These are phyloP conservation scores for Axinella damicornis DNA, from an alignment of 37 sponge, comb jelly and placozoan species.

Conservation along the genomic window DNA sequence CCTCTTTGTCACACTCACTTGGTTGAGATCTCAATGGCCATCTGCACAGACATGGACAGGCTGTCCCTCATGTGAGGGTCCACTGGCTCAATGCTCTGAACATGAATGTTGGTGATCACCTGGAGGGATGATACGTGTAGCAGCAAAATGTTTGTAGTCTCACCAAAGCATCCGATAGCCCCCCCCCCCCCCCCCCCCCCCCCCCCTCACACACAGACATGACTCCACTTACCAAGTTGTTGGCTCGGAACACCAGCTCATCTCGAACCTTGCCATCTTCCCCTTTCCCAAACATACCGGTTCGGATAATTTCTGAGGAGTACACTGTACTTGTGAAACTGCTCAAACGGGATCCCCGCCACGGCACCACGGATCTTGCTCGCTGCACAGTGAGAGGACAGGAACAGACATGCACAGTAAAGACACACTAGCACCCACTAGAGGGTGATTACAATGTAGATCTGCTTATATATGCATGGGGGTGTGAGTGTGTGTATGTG, in stretches of 20 bases:
- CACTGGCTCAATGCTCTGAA: slow-evolving; percentile 93
- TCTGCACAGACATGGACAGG: slow-evolving; percentile 91
- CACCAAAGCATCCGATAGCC: not conserved
- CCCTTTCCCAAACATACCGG: slow-evolving; percentile 82
- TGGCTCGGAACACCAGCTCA: slow-evolving; percentile 71
- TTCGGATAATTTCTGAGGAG: slow-evolving; percentile 82
- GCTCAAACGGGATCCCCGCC: slow-evolving; percentile 87
- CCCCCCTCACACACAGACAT: no score
- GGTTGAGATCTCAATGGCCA: slow-evolving; percentile 97
- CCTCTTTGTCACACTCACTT: no score
- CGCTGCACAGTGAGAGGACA: slow-evolving; percentile 39
- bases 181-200: not conserved
- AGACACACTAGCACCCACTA: no score
- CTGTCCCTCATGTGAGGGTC: slow-evolving; percentile 92
- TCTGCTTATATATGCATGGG: no score
- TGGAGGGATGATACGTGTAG: not conserved
- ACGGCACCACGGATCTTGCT: slow-evolving; percentile 85
- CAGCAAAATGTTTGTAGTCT: no score
- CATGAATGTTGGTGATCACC: slow-evolving; percentile 90
- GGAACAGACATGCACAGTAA: no score
- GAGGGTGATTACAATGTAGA: no score
- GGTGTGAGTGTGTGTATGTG: no score
- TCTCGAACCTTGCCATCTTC: slow-evolving; percentile 65
- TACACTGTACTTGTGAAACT: slow-evolving; percentile 95
- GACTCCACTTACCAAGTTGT: slow-evolving; percentile 81